Evolutionary conservation across 2,888 invertebrate species (phyloP), one percentile per base, ranked within the genome.

Genomic region (Dimorphilus gyrociliatus): DNA sequence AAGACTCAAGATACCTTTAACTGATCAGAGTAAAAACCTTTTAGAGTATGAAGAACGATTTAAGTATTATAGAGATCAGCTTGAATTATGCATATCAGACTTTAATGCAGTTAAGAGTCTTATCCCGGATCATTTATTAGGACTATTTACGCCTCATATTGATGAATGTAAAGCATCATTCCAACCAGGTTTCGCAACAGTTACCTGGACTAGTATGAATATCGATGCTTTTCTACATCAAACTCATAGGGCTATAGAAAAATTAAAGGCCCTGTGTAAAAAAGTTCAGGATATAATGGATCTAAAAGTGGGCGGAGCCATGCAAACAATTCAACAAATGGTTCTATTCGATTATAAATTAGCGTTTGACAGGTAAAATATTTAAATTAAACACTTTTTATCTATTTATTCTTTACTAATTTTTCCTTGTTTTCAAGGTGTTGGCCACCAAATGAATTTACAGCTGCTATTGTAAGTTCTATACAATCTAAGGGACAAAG

Each of bases 121-220:
- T 19, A 55, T 60, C 23, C 58, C 56, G 1, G 41, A 42, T 16
- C 46, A 51, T n/a, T 45, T 59, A 17, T 25, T 44, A 32, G 45
- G 44, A 10, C 40, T 61, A 33, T 58, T 58, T 33, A 38, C 40
- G 3, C 44, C 48, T 12, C 57, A 59, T 35, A 47, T 50, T 23
- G 48, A 50, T 19, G 39, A 41, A 35, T 50, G 55, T 2, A 45
- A 51, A 19, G 48, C 48, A 18, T 51, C 55, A 40, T 46, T 60
- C 35, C 55, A 58, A 36, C 55, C 59, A 4, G 61, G 60, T 3
- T 45, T 60, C 17, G 51, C 40, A 37, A 56, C 56, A 12, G 45
- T 60, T 19, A 51, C 59, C 14, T 61, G 61, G 61, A 56, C 54
- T 44, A 58, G 57, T 42, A 56, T 60, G 55, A 61, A 61, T 41